phyloP scores from a whole-genome alignment of 2,888 invertebrate genomes.

The Cataglyphis altisquamis region DNA sequence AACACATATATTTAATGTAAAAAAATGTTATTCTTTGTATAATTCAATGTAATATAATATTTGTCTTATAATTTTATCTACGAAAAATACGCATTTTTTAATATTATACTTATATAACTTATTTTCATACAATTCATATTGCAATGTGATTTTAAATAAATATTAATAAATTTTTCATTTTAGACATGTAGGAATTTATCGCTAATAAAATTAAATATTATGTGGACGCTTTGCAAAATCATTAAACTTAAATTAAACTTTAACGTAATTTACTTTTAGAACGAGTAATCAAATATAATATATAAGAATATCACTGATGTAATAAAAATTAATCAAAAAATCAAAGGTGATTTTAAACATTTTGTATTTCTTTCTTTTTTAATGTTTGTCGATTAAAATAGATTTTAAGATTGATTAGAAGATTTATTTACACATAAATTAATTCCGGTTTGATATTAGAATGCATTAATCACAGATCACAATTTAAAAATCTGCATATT shows the following conservation, averaged over 20 bases:
- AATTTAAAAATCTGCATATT: background rate
- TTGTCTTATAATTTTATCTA: background rate
- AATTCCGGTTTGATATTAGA: background rate
- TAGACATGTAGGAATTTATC: background rate
- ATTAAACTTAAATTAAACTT: background rate
- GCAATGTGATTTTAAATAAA: background rate
- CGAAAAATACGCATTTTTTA: background rate
- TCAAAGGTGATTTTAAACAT: background rate
- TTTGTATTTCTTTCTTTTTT: background rate
- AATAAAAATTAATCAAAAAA: background rate
- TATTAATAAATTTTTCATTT: background rate
- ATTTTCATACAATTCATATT: background rate
- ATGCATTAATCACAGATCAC: background rate
- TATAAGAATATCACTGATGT: too few species aligned
- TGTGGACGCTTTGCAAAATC: background rate
- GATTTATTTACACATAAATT: background rate
- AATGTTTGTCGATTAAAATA: too few species aligned
- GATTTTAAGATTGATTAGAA: background rate
- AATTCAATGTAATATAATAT: background rate
- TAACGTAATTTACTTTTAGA: background rate
- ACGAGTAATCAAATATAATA: background rate
- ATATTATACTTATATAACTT: background rate
- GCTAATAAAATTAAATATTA: background rate
- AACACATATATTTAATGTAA: too few species aligned
- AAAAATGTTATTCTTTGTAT: too few species aligned